Percentiles rank a stretch among this genome's conserved stretches.
These are phyloP conservation scores for Hippocampus guttulatus DNA, from an alignment of 2,113 vertebrate genomes.

Conservation along the genomic window DNA sequence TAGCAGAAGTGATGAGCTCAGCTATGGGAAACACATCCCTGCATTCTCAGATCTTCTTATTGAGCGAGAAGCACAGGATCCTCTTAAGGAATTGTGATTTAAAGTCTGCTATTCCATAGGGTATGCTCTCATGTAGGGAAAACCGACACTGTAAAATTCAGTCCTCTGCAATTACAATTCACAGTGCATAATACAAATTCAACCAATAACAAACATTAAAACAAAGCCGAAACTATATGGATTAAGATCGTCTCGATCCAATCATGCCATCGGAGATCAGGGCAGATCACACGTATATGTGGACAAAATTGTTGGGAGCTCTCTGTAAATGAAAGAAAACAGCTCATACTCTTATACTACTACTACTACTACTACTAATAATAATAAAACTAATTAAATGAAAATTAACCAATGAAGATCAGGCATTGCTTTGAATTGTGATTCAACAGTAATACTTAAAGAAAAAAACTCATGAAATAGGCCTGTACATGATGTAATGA, in stretches of 20 bases:
- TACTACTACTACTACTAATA: no score
- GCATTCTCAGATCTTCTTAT: constrained; percentile 57
- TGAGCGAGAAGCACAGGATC: constrained; percentile 36
- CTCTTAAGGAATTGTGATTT: constrained; percentile 19
- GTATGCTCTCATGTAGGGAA: not conserved
- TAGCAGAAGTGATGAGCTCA: constrained; percentile 62
- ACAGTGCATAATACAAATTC: not conserved
- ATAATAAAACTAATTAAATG: no score
- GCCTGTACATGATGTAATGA: no score
- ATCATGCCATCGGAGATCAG: no score
- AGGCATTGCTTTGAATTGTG: no score
- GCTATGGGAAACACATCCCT: constrained; percentile 56
- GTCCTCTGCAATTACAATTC: not conserved
- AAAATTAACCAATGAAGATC: no score
- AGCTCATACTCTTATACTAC: no score
- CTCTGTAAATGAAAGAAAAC: no score
- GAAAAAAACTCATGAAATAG: no score
- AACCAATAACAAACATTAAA: not conserved
- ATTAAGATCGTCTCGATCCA: not conserved
- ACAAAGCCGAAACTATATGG: not conserved
- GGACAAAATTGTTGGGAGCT: no score
- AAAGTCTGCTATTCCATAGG: not conserved
- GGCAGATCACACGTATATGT: no score
- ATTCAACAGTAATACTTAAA: no score
- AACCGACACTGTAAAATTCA: not conserved